Evolutionary conservation across 1,140 invertebrate species (phyloP).

Genomic region (Tetramorium parvispinum): DNA sequence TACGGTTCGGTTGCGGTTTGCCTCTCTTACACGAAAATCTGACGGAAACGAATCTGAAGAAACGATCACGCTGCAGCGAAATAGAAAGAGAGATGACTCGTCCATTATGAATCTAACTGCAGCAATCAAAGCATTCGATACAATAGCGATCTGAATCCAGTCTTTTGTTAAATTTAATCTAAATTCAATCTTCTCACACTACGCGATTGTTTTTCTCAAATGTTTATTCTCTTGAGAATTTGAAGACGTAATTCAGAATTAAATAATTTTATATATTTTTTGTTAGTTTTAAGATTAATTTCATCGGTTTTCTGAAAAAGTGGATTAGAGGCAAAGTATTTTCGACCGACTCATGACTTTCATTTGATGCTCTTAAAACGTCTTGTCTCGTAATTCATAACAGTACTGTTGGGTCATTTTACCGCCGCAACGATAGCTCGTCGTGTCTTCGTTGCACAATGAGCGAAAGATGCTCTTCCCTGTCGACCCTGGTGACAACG

Average conservation of each 20-base stretch:
- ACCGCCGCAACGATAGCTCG: slow-evolving; percentile 18
- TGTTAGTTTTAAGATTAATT: background rate
- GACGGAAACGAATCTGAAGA: slow-evolving; percentile 7
- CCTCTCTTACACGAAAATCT: slow-evolving; percentile 21
- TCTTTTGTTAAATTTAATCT: background rate
- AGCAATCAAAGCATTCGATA: background rate
- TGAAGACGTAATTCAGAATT: background rate
- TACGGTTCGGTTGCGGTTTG: slow-evolving; percentile 24
- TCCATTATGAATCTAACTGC: background rate
- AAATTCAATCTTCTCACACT: background rate
- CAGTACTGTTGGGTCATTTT: slow-evolving; percentile 18
- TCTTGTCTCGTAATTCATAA: slow-evolving; percentile 10
- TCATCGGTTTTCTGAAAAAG: background rate
- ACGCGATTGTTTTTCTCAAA: background rate
- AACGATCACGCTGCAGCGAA: background rate
- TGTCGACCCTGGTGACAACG: slow-evolving; percentile 52
- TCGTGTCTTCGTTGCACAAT: background rate
- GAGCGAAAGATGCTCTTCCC: slow-evolving; percentile 5
- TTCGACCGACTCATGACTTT: background rate
- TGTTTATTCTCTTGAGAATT: background rate
- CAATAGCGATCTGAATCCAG: background rate
- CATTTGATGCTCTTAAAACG: background rate
- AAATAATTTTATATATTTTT: background rate
- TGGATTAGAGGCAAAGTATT: background rate
- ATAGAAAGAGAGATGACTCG: background rate